Evolutionary conservation across 2,113 vertebrate genomes (phyloP), one percentile per base, ranked within the genome.

Genomic region (Jacana jacana): DNA sequence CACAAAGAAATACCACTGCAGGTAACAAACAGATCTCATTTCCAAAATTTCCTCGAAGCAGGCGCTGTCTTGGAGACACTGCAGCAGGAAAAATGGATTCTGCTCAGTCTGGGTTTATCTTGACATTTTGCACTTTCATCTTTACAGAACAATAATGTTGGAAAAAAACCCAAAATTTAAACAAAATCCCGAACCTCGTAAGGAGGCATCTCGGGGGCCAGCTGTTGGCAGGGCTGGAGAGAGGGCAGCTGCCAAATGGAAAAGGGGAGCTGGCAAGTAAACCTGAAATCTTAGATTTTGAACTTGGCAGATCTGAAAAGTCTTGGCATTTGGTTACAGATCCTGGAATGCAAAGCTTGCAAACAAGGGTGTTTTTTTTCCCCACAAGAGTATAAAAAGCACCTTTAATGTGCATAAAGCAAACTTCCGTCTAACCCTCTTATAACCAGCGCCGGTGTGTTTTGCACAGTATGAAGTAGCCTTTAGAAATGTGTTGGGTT

Each of bases 71-170:
- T 94, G 84, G 92, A 96, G 81, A 46, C 72, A 87, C 80, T 93
- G 94, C 92, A 82, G 70, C 49, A 72, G 66, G 60, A 93, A 95
- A 84, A 85, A 86, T 70, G 39, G 61, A 77, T 93, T 94, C 71
- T 86, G 44, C 69, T 91, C 81, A 95, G 80, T 30, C 81, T 88
- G 89, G 68, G 48, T 92, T 96, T 97, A 90, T 96, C 93, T 95
- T 86, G 54, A 97, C 94, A 93, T 92, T 95, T 73, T 95, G 81
- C 72, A 92, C 93, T 97, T 97, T 95, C 81, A 91, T 95, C 95
- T 95, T 96, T 77, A 81, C 8, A 27, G 80, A 96, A 97, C 81
- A 91, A 95, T 94, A 96, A 94, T 57, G 49, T 94, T 95, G 93
- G 88, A 88, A 82, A 96, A 97, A 91, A 60, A 6, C 46, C 37